Conservation (phyloP, 2,113 vertebrate species). For the Accipiter virgatus region DNA sequence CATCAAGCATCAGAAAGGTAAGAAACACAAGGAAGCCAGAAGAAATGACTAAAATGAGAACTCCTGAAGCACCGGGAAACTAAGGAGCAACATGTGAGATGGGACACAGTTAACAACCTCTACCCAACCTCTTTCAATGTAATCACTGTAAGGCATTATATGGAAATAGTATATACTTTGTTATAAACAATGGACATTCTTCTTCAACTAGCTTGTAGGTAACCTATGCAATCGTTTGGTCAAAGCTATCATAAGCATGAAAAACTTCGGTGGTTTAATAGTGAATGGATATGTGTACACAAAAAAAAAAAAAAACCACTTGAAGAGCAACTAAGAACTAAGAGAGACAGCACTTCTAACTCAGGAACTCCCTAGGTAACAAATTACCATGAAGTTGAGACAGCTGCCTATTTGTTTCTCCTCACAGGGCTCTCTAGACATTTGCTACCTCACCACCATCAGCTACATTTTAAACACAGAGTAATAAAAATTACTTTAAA, state of each 20-base stretch:
- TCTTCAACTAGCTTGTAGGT: not conserved
- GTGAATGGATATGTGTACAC: not conserved
- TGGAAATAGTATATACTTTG: not conserved
- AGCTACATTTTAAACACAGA: not conserved
- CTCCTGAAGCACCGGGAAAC: not conserved
- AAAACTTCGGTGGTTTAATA: accelerated
- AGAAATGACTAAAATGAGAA: not conserved
- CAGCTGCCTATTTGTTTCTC: not conserved
- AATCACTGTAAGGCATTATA: not conserved
- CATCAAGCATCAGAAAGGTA: not conserved
- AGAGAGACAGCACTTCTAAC: not conserved
- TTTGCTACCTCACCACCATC: not conserved
- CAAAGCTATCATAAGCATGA: not conserved
- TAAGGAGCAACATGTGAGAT: not conserved
- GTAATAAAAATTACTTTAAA: not conserved
- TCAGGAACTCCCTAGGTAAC: not conserved
- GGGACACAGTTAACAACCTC: not conserved
- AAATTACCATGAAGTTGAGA: not conserved
- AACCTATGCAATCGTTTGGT: not conserved
- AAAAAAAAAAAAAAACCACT: not conserved
- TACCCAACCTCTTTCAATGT: not conserved
- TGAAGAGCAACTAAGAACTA: not conserved
- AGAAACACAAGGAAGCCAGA: not conserved
- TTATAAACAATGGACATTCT: not conserved
- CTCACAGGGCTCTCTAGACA: not conserved